Evolutionary conservation across 2,888 invertebrate genomes (phyloP), one percentile per base, ranked within the genome.

Genomic region (Glomeris marginata): DNA sequence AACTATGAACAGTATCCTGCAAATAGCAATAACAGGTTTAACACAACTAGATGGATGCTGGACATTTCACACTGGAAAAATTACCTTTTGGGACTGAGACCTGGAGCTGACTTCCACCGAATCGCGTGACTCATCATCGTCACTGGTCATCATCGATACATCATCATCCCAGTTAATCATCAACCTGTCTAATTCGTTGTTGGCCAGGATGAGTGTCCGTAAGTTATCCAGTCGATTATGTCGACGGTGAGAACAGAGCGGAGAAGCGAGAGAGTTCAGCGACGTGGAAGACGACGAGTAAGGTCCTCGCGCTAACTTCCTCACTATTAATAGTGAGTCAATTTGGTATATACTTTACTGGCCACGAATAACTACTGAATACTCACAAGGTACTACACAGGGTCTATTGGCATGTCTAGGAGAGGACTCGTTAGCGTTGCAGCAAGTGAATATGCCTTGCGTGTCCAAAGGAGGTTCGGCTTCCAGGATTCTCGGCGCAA

Each of bases 221-320:
- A 91, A 71, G 56, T 80, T 81, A 60, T 86, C 84, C 36, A 94
- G 73, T 18, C 85, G 72, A 48, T 83, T 69, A 63, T 95, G 95
- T 3, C 85, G 71, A n/a, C 86, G 69, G 58, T 90, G 90, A 1
- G 78, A 73, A 62, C 90, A 91, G 36, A 57, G 51, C 11, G 46
- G 45, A 13, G 40, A 37, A n/a, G 52, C 41, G 22, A 54, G 20
- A 1, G 52, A 50, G 4, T 22, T 28, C n/a, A 54, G 13, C 18
- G 51, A 51, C 15, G 51, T 20, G n/a, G 54, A 54, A 20, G 54
- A 47, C 6, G 46, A 47, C 20, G 54, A 52, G 28, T 28, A 28
- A 3, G 28, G 28, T 28, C 28, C 28, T 28, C 28, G 3, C 8
- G 28, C 28, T 8, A 28, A 28, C 28, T 28, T 28, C 28, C 28